phyloP scores from a whole-genome alignment of 2,888 invertebrate species.

The Drosophila helvetica region DNA sequence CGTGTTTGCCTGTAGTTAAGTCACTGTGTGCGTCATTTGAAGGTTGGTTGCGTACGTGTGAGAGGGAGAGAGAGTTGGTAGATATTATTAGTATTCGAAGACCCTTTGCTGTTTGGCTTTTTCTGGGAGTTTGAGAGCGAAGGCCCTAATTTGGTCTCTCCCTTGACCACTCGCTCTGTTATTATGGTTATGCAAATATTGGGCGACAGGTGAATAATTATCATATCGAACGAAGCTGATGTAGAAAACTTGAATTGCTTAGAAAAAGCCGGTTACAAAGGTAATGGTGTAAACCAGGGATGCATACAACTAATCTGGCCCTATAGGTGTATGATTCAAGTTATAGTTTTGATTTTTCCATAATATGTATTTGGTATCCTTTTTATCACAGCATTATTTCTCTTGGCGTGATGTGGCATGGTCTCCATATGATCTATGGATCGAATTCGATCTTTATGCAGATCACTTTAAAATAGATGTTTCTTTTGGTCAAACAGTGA shows the following conservation, averaged over 20 bases:
- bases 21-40: conserved; percentile 56
- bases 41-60: conserved; percentile 27
- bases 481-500: neutral
- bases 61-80: conserved; percentile 32
- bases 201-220: conserved; percentile 68
- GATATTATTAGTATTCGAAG: conserved; percentile 58
- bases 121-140: conserved; percentile 1
- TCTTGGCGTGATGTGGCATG: too few relatives aligned
- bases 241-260: conserved; percentile 41
- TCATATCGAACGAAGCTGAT: conserved; percentile 38
- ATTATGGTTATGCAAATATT: conserved; percentile 66
- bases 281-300: conserved; percentile 30
- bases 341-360: neutral
- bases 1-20: conserved; percentile 60
- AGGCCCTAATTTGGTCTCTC: conserved; percentile 16
- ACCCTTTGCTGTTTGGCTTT: conserved; percentile 47
- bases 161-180: conserved; percentile 40
- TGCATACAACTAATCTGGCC: conserved; percentile 3
- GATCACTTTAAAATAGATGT: neutral
- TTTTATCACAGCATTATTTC: neutral
- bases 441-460: neutral
- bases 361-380: neutral
- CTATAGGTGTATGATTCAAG: neutral
- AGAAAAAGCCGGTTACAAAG: conserved; percentile 45
- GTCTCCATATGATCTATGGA: neutral